Evolutionary conservation across 2,888 invertebrate genomes (phyloP).

Genomic region (Drosophila putrida): DNA sequence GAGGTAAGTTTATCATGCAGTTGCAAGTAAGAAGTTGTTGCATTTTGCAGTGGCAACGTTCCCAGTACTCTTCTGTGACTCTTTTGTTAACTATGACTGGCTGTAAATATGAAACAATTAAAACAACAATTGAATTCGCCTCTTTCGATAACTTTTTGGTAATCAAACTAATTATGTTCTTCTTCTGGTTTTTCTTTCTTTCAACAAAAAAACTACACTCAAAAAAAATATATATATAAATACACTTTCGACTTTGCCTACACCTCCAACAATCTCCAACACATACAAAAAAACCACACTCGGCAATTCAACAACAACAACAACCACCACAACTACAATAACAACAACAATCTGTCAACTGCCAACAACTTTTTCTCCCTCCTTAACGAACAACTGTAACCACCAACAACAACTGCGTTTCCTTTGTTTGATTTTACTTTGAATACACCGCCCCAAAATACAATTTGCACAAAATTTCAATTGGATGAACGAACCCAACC

Average conservation of each 20-base stretch:
- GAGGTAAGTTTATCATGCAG: slow-evolving; percentile 87
- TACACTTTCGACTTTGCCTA: slow-evolving; percentile 44
- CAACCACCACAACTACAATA: slow-evolving; percentile 42
- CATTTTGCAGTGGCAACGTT: neutral
- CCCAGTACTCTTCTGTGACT: slow-evolving; percentile 30
- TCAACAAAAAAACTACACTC: slow-evolving; percentile 46
- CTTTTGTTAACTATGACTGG: slow-evolving; percentile 50
- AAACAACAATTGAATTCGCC: slow-evolving; percentile 67
- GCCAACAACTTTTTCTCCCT: slow-evolving; percentile 63
- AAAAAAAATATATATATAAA: slow-evolving; percentile 25
- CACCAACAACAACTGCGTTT: slow-evolving; percentile 46
- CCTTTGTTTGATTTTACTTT: slow-evolving; percentile 55
- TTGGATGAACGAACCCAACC: slow-evolving; percentile 40
- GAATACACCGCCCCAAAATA: slow-evolving; percentile 29
- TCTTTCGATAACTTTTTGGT: slow-evolving; percentile 68
- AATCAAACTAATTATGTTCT: slow-evolving; percentile 70
- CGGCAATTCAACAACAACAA: slow-evolving; percentile 31
- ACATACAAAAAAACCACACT: slow-evolving; percentile 46
- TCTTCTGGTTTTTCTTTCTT: slow-evolving; percentile 74
- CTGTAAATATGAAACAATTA: slow-evolving; percentile 37
- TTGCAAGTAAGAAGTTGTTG: neutral
- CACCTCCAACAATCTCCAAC: slow-evolving; percentile 37
- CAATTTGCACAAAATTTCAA: slow-evolving; percentile 51
- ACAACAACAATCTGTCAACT: slow-evolving; percentile 58
- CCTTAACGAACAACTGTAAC: slow-evolving; percentile 50